phyloP scores from a whole-genome alignment of 2,113 vertebrate species.

The Labeo rohita region DNA sequence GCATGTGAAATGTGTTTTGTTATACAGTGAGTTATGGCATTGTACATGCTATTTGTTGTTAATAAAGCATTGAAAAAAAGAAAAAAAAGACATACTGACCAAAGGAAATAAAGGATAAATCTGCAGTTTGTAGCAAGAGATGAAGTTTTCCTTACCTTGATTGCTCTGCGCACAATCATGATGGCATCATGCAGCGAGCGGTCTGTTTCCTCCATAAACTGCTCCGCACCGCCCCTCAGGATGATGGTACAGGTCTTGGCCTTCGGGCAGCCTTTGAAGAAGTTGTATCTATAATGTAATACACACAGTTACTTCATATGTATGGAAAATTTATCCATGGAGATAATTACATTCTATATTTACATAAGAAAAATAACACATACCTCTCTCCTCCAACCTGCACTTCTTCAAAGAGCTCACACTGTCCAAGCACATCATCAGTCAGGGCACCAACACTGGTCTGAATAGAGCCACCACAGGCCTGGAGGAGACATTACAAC shows the following conservation, averaged over 20 bases:
- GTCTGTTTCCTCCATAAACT: constrained; percentile 98
- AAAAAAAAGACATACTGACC: background rate
- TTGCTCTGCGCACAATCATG: constrained; percentile 97
- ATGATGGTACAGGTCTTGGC: constrained; percentile 95
- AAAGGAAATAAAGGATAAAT: background rate
- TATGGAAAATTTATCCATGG: background rate
- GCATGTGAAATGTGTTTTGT: too few species aligned
- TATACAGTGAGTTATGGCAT: too few species aligned
- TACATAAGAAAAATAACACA: background rate
- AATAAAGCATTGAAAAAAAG: too few species aligned
- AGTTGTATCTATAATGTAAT: constrained; percentile 84
- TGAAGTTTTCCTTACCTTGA: constrained; percentile 82
- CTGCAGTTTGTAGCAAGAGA: background rate
- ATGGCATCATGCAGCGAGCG: constrained; percentile 96
- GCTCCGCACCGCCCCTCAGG: constrained; percentile 91
- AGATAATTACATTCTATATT: background rate
- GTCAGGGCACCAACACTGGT: constrained; percentile 86
- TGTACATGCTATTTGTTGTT: too few species aligned
- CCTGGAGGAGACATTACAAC: constrained; percentile 72
- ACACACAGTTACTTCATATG: background rate
- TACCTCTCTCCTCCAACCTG: constrained; percentile 97
- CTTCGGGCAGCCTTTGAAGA: constrained; percentile 95
- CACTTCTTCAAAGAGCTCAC: constrained; percentile 90
- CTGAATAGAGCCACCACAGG: constrained; percentile 97
- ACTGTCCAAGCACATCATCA: constrained; percentile 88